A percentile compares a stretch with the other conserved stretches of the same genome.
phyloP scores from a whole-genome alignment of 2,888 invertebrate genomes.

The Bombyx huttoni region DNA sequence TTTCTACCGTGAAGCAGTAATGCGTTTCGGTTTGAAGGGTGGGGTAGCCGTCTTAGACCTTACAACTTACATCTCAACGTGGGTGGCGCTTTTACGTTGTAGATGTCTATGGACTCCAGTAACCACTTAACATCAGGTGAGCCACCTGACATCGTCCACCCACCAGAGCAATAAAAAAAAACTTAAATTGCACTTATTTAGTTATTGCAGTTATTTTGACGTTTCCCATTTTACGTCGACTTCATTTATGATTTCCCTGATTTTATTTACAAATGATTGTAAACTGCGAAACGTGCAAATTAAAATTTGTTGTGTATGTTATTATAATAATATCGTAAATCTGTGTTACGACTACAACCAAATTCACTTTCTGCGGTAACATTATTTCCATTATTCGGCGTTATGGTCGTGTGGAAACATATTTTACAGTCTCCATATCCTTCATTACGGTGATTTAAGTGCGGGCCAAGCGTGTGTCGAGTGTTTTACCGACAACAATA shows the following conservation, averaged over 20 bases:
- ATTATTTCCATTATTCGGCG: conserved; percentile 16
- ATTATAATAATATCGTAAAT: conserved; percentile 23
- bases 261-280: background rate
- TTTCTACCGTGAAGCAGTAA: too few species aligned
- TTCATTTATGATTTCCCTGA: too few species aligned
- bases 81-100: too few species aligned
- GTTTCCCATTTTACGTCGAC: background rate
- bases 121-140: too few species aligned
- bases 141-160: too few species aligned
- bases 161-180: too few species aligned
- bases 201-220: too few species aligned
- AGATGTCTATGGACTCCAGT: too few species aligned
- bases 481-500: conserved; percentile 49
- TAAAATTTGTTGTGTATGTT: conserved; percentile 14
- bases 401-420: conserved; percentile 13
- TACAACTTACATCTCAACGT: too few species aligned
- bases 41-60: too few species aligned
- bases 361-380: conserved; percentile 36
- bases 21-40: too few species aligned
- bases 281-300: conserved; percentile 7
- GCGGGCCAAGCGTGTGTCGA: conserved; percentile 28
- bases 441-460: conserved; percentile 44
- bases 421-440: conserved; percentile 34
- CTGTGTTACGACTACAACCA: conserved; percentile 37
- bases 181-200: too few species aligned